phyloP scores from a whole-genome alignment of 1,140 invertebrate species.

The Calephelis virginiensis region DNA sequence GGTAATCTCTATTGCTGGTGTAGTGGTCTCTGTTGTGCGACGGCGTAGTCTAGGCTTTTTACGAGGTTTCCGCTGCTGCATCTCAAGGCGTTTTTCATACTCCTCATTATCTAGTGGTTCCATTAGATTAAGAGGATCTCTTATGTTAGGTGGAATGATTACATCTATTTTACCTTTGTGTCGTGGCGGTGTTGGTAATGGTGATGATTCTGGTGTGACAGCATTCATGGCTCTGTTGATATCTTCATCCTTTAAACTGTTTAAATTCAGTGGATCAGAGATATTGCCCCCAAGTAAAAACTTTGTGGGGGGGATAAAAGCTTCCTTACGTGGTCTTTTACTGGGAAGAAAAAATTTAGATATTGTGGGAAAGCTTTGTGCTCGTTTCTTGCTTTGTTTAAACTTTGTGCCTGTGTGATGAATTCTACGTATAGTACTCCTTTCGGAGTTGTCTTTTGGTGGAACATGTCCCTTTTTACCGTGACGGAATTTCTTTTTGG shows the following conservation, averaged over 20 bases:
- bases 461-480: conserved; percentile 64
- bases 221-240: conserved; percentile 92
- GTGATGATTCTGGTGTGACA: conserved; percentile 92
- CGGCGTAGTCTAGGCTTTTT: conserved; percentile 80
- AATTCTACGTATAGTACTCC: conserved; percentile 58
- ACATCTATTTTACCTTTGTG: conserved; percentile 92
- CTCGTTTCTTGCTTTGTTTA: conserved; percentile 67
- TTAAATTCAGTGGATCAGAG: conserved; percentile 95
- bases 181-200: conserved; percentile 90
- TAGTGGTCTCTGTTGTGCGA: conserved; percentile 78
- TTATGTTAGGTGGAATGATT: conserved; percentile 94
- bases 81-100: conserved; percentile 86
- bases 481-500: conserved; percentile 69
- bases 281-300: conserved; percentile 97
- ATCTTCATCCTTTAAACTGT: conserved; percentile 93
- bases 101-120: conserved; percentile 89
- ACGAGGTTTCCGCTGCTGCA: conserved; percentile 81
- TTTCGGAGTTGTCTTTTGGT: conserved; percentile 61
- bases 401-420: conserved; percentile 67
- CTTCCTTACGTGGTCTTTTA: conserved; percentile 85
- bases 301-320: conserved; percentile 91
- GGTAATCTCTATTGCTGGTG: conserved; percentile 45
- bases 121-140: conserved; percentile 93
- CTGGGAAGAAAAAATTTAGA: conserved; percentile 82
- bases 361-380: conserved; percentile 70